These are phyloP conservation scores for Sphecodes monilicornis DNA, from an alignment of 2,888 invertebrate species.

Conservation along the genomic window DNA sequence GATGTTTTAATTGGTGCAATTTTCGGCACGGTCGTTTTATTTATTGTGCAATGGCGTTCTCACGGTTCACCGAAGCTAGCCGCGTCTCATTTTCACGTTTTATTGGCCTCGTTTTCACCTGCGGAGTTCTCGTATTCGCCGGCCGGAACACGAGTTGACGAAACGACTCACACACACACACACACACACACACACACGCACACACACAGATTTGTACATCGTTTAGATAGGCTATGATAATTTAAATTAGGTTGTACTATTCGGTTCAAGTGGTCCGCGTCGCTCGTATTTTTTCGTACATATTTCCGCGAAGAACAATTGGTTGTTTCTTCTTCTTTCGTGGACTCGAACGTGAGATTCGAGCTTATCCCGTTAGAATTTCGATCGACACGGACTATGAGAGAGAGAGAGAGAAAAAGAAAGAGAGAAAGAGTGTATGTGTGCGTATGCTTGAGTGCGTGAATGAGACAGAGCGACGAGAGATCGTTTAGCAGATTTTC, in stretches of 20 bases:
- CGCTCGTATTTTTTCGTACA: conserved; percentile 69
- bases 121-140: conserved; percentile 6
- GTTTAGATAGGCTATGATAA: conserved; percentile 83
- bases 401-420: not conserved
- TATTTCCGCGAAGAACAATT: not conserved
- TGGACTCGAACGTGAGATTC: not conserved
- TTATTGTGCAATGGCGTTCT: conserved; percentile 12
- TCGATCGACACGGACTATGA: conserved; percentile 10
- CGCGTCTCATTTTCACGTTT: not conserved
- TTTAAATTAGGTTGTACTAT: conserved; percentile 79
- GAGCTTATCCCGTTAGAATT: not conserved
- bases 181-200: not conserved
- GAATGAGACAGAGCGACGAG: conserved; percentile 2
- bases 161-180: not conserved
- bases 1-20: conserved; percentile 13
- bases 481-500: conserved; percentile 38
- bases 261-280: conserved; percentile 78
- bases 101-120: not conserved
- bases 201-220: conserved; percentile 73
- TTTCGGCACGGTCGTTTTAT: conserved; percentile 6
- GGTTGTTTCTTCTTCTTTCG: conserved; percentile 8
- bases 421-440: not conserved
- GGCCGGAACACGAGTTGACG: not conserved
- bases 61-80: conserved; percentile 1
- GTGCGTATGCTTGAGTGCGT: not conserved